Percentiles rank a stretch among this genome's conserved stretches.
Conservation (phyloP, 2,113 vertebrate species). For the Gopherus evgoodei region DNA sequence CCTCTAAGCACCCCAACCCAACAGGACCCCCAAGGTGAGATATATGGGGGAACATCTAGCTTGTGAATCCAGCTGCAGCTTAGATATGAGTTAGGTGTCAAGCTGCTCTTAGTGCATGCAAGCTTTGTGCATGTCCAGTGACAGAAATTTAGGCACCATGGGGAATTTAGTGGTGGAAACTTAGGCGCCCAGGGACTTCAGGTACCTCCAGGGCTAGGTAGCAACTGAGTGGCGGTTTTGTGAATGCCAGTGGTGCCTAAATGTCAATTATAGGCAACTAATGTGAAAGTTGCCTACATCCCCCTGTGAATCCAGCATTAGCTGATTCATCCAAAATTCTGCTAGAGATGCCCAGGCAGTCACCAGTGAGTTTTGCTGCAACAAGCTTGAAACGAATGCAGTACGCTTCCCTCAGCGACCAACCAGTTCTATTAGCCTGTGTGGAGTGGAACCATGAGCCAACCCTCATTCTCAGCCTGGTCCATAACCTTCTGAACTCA, state of each 20-base stretch:
- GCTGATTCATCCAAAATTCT: not conserved
- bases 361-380: not conserved
- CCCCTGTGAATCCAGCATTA: too few species aligned
- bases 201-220: not conserved
- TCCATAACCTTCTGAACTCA: not conserved
- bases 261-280: not conserved
- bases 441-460: not conserved
- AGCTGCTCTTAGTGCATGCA: not conserved
- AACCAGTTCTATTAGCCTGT: not conserved
- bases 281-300: not conserved
- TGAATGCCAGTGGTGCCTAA: not conserved
- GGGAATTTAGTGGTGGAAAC: not conserved
- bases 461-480: not conserved
- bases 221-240: not conserved
- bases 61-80: not conserved
- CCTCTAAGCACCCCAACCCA: not conserved
- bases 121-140: not conserved
- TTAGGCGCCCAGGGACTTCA: not conserved
- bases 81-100: not conserved
- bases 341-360: not conserved
- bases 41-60: not conserved
- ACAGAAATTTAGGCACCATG: not conserved
- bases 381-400: too few species aligned
- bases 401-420: not conserved
- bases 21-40: not conserved